Conservation (phyloP, 1,140 invertebrate genomes). For the Lordiphosa collinella region DNA sequence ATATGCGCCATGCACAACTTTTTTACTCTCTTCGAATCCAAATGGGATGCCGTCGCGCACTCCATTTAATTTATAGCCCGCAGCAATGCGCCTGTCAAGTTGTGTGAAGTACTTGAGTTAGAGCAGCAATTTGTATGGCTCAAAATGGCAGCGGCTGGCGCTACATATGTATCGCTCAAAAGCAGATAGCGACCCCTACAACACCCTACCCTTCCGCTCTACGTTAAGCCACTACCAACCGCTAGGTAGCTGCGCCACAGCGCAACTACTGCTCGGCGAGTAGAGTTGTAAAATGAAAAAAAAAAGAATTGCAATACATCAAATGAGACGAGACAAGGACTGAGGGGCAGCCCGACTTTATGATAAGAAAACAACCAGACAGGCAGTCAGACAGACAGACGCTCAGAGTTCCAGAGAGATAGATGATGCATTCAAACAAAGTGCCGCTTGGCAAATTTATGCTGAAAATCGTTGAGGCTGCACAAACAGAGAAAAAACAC, state of each 20-base stretch:
- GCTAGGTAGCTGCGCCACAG: conserved; percentile 41
- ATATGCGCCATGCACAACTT: background rate
- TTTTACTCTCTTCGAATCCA: background rate
- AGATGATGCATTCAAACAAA: conserved; percentile 61
- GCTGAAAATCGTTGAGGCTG: conserved; percentile 47
- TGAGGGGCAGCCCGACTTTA: conserved; percentile 38
- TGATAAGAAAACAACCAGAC: conserved; percentile 59
- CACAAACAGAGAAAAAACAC: conserved; percentile 8
- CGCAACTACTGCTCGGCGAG: conserved; percentile 13
- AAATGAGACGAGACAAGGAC: conserved; percentile 32
- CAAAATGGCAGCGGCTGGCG: conserved; percentile 19
- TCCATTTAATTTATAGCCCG: conserved; percentile 64
- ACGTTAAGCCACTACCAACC: conserved; percentile 20
- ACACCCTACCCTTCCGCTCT: background rate
- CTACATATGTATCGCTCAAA: conserved; percentile 49
- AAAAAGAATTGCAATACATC: conserved; percentile 63
- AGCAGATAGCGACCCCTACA: conserved; percentile 12
- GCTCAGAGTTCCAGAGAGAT: conserved; percentile 39
- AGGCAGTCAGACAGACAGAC: conserved; percentile 2
- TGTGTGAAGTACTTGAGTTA: conserved; percentile 30
- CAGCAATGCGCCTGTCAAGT: conserved; percentile 54
- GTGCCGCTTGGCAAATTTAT: conserved; percentile 52
- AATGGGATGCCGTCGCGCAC: conserved; percentile 14
- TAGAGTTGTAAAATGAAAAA: conserved; percentile 55
- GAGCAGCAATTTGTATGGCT: conserved; percentile 49